Evolutionary conservation across 2,888 invertebrate species (phyloP), one percentile per base, ranked within the genome.

Genomic region (Drosophila peninsularis): DNA sequence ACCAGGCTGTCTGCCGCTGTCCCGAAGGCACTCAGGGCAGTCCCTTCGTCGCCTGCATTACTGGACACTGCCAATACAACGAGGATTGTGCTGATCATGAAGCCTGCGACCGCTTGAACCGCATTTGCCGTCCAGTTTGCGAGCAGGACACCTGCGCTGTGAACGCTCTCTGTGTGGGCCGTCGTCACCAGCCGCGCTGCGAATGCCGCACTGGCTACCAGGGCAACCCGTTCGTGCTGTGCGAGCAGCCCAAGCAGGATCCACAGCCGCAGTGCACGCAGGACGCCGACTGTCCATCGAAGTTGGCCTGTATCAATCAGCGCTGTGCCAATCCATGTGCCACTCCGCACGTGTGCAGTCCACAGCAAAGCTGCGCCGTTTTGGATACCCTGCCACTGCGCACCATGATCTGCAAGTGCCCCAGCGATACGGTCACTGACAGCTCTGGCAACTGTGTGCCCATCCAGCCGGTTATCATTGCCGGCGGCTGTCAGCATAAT

Each of bases 81-180:
- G 97, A 97, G 87, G 97, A 98, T 89, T 98, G 97, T 82, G 96
- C 96, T 36, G 95, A 96, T 83, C 94, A 96, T 74, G 97, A 97
- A 92, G 95, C 96, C 37, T 98, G 97, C 91, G 96, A 97, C 89
- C 94, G 97, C 66, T 93, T 97, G 14, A 97, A 97, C 90, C 94
- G 97, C 78, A 94, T 96, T 0, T 97, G 98, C 88, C 94, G 96
- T 81, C 95, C 96, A 0, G 97, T 96, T 30, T 97, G 97, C 90
- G 95, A 96, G 6, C 95, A 95, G n/a, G 95, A 95, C 62, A 95
- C 96, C 0, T 98, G 98, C 88, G 96, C 96, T 0, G 94, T 94
- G 0, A 95, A 94, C 19, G 97, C 98, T 3, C 92, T 94, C n/a
- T 98, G 98, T 90, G 92, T 94, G 11, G 96, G 96, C 4, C 94